phyloP scores from a whole-genome alignment of 2,888 invertebrate genomes.

The Galeopsomyia nigrocyanea region DNA sequence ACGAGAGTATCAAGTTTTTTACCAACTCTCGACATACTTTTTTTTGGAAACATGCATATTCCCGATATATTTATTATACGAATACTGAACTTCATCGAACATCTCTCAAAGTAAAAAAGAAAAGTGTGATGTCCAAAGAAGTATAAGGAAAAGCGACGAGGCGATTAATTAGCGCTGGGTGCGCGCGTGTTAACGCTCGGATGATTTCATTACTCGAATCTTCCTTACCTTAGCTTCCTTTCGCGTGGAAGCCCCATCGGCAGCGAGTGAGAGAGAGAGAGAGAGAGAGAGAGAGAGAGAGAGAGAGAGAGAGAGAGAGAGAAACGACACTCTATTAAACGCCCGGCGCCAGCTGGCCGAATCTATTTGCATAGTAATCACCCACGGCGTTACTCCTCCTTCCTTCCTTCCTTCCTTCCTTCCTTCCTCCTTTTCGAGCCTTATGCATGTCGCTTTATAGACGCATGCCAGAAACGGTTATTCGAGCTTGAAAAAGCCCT shows the following conservation, averaged over 20 bases:
- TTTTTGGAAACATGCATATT: too few relatives aligned
- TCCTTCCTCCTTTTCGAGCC: background rate
- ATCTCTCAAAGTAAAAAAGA: too few relatives aligned
- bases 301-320: too few relatives aligned
- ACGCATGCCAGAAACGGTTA: too few relatives aligned
- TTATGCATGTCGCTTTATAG: slow-evolving; percentile 13
- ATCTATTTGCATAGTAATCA: slow-evolving; percentile 68
- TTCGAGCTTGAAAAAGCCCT: slow-evolving; percentile 3
- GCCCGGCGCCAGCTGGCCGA: slow-evolving; percentile 64
- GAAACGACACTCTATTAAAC: slow-evolving; percentile 59
- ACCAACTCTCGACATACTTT: too few relatives aligned
- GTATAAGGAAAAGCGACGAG: slow-evolving; percentile 15
- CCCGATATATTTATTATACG: too few relatives aligned
- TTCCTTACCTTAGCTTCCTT: too few relatives aligned
- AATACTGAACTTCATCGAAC: too few relatives aligned
- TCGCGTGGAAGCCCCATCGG: slow-evolving; percentile 49
- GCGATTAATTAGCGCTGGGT: slow-evolving; percentile 37
- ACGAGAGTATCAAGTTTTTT: too few relatives aligned
- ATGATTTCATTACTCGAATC: slow-evolving; percentile 64
- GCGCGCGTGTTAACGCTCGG: slow-evolving; percentile 56
- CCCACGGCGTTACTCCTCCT: slow-evolving; percentile 46
- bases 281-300: too few relatives aligned
- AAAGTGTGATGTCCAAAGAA: too few relatives aligned
- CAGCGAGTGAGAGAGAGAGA: too few relatives aligned
- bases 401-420: background rate